Conservation (phyloP, 2,113 vertebrate species). For the Centropus bengalensis region DNA sequence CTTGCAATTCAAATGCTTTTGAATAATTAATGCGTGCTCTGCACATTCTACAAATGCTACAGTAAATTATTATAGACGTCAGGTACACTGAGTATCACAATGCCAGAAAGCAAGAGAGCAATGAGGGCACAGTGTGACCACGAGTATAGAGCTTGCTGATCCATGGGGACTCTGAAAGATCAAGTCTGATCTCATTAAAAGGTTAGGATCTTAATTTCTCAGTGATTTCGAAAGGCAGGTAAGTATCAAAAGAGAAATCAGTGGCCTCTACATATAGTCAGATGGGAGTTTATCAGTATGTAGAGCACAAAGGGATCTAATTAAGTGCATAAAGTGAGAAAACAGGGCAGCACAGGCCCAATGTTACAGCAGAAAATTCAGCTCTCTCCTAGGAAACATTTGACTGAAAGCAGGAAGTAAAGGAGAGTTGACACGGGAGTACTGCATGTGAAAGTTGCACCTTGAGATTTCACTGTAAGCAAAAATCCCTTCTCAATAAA, state of each 20-base stretch:
- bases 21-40: neutral
- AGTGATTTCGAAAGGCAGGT: neutral
- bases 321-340: neutral
- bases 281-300: neutral
- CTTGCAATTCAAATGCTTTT: neutral
- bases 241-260: neutral
- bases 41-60: neutral
- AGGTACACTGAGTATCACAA: accelerated
- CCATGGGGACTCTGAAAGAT: neutral
- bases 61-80: neutral
- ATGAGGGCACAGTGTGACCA: neutral
- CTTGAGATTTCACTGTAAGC: accelerated
- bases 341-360: neutral
- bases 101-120: neutral
- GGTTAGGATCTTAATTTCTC: neutral
- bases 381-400: neutral
- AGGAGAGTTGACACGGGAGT: neutral
- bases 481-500: neutral
- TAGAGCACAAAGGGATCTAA: neutral
- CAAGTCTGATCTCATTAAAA: neutral
- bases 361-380: neutral
- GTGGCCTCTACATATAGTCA: neutral
- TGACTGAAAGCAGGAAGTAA: neutral
- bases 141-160: accelerated
- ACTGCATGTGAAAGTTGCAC: neutral